Conservation (phyloP, 1,140 invertebrate species). For the Schlechtendalia chinensis region DNA sequence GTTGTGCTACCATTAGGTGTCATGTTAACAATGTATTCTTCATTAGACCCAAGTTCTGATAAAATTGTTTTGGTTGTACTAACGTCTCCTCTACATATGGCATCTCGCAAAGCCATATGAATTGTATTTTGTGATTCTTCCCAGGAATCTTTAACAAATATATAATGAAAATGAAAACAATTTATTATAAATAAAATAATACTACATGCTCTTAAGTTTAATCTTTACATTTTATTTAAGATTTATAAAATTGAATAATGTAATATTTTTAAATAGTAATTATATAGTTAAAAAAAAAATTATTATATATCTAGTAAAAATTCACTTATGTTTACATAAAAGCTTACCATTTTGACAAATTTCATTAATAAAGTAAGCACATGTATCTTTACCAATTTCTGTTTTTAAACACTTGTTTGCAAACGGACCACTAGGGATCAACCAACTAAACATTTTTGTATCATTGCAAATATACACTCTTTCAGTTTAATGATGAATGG, state of each 20-base stretch:
- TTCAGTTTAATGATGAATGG: not conserved
- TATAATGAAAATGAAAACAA: not conserved
- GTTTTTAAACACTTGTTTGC: constrained; percentile 33
- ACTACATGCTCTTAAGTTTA: no score
- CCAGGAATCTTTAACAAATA: constrained; percentile 62
- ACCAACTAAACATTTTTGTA: constrained; percentile 45
- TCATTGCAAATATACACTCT: constrained; percentile 4
- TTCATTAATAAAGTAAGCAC: constrained; percentile 37
- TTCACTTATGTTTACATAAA: not conserved
- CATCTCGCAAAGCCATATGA: constrained; percentile 71
- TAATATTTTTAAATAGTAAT: not conserved
- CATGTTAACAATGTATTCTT: constrained; percentile 77
- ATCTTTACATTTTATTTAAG: no score
- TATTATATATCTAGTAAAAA: not conserved
- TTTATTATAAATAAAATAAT: not conserved
- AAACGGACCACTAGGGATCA: constrained; percentile 18
- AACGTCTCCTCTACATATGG: constrained; percentile 69
- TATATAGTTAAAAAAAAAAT: not conserved
- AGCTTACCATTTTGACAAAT: constrained; percentile 26
- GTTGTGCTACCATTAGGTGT: constrained; percentile 83
- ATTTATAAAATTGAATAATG: no score
- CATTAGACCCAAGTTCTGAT: constrained; percentile 64
- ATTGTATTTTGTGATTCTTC: constrained; percentile 69
- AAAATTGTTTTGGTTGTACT: constrained; percentile 65
- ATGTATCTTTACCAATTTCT: constrained; percentile 27